Conservation (phyloP, 2,888 invertebrate species). For the Drosophila rubida region DNA sequence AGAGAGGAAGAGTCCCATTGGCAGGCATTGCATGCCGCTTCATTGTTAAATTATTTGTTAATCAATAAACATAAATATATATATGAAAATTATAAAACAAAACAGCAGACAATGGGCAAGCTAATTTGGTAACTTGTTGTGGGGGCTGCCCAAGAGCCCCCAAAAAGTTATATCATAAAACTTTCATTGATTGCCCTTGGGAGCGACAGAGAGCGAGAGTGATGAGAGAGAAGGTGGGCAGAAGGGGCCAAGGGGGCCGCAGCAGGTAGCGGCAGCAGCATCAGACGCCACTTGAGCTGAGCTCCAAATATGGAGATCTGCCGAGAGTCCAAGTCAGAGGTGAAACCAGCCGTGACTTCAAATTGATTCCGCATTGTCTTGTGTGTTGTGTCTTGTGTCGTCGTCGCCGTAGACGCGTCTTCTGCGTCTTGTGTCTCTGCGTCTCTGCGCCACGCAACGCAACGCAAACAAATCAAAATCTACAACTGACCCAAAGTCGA, state of each 20-base stretch:
- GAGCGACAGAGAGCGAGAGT: background rate
- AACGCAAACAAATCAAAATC: constrained; percentile 1
- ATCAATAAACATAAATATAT: constrained; percentile 44
- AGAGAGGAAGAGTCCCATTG: constrained; percentile 18
- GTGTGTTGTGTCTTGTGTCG: background rate
- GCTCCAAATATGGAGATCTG: constrained; percentile 27
- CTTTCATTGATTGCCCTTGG: constrained; percentile 54
- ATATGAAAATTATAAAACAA: constrained; percentile 5
- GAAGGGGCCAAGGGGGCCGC: background rate
- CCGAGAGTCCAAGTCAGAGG: constrained; percentile 22
- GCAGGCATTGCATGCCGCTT: constrained; percentile 3
- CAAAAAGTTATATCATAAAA: constrained; percentile 44
- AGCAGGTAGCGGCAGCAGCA: background rate
- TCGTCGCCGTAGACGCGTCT: background rate
- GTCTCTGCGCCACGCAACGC: too few species aligned
- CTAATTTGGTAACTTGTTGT: constrained; percentile 45
- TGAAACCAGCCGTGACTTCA: constrained; percentile 37
- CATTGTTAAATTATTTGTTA: constrained; percentile 60
- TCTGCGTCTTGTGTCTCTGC: background rate
- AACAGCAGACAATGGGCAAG: constrained; percentile 1
- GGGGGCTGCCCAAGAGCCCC: background rate
- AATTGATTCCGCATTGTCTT: constrained; percentile 40
- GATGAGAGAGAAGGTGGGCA: background rate
- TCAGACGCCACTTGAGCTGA: constrained; percentile 23
- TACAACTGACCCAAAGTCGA: constrained; percentile 5